Base-by-base conservation (phyloP, 2,888 invertebrate genomes). In the Himalopsyche tibetana region DNA sequence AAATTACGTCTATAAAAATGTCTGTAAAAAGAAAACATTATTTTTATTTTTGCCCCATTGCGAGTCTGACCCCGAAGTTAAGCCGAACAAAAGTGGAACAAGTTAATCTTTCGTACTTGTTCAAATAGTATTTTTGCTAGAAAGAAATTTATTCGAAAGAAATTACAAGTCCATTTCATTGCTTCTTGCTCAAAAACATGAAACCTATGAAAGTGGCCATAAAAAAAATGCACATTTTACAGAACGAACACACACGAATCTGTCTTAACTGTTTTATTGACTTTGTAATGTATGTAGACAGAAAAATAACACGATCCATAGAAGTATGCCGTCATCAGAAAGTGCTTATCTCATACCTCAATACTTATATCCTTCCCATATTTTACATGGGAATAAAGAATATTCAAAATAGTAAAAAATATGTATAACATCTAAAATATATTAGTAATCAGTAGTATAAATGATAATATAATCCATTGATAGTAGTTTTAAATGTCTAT, bases 71-170 rank as follows among this genome's bases (percentile, higher is more conserved):
- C 74, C 19, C 74, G 15, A 38, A 38, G 74, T 74, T 74, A 74
- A 74, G 74, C 74, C 0, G 74, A 28, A 19, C 74, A 36, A 74
- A 74, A 74, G 19, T 36, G 15, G 74, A 74, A 74, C 74, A 36
- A 74, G 74, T 74, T 36, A 74, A 74, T 74, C 74, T 74, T 74
- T 74, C 74, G 74, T 38, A 74, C 38, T 74, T 74, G 74, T 74
- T 74, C 74, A 74, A 74, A 74, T 74, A 74, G 36, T 74, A 15
- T 74, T 74, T 74, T 38, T 36, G 36, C 38, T 12, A 74, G 36
- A 1, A 38, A 28, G 19, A 36, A 74, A 5, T 28, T 36, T 12
- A 74, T 38, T 38, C 28, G 28, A 8, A 69, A 69, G 28, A 9
- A 69, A 74, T 15, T 38, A 74, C 74, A 74, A 74, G 15, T 36